Evolutionary conservation across 2,113 vertebrate genomes (phyloP).

Genomic region (Misgurnus mizolepis): DNA sequence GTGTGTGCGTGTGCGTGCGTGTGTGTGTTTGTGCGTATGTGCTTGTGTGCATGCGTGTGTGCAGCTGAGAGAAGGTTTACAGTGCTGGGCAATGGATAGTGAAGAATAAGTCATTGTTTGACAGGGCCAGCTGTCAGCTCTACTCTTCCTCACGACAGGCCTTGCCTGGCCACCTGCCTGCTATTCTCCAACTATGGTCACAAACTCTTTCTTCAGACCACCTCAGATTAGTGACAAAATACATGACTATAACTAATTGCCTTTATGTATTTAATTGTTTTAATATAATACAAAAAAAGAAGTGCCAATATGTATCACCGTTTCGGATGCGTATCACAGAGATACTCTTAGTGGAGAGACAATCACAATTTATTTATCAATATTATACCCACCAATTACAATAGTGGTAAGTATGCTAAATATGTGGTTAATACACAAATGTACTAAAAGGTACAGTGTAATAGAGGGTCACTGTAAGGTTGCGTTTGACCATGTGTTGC

Average conservation of each 20-base stretch:
- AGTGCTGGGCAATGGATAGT: constrained; percentile 42
- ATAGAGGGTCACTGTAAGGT: neutral
- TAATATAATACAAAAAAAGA: neutral
- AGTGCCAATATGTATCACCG: neutral
- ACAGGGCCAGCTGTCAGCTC: constrained; percentile 61
- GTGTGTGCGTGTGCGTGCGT: no score
- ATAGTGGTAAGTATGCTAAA: no score
- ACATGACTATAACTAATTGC: constrained; percentile 38
- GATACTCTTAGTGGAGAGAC: neutral
- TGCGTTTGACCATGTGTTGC: constrained; percentile 13
- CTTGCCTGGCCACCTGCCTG: constrained; percentile 59
- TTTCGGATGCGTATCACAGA: neutral
- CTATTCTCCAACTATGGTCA: constrained; percentile 60
- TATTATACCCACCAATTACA: neutral
- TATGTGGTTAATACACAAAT: neutral
- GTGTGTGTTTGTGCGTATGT: no score
- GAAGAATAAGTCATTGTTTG: constrained; percentile 67
- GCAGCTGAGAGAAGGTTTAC: constrained; percentile 34
- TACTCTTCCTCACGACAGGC: constrained; percentile 54
- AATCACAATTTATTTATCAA: neutral
- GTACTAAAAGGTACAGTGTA: neutral
- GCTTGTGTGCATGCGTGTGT: neutral
- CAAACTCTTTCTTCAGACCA: constrained; percentile 47
- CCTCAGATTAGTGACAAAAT: constrained; percentile 56
- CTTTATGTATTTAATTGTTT: neutral